Conservation (phyloP, 1,140 invertebrate genomes). For the Marisa cornuarietis region DNA sequence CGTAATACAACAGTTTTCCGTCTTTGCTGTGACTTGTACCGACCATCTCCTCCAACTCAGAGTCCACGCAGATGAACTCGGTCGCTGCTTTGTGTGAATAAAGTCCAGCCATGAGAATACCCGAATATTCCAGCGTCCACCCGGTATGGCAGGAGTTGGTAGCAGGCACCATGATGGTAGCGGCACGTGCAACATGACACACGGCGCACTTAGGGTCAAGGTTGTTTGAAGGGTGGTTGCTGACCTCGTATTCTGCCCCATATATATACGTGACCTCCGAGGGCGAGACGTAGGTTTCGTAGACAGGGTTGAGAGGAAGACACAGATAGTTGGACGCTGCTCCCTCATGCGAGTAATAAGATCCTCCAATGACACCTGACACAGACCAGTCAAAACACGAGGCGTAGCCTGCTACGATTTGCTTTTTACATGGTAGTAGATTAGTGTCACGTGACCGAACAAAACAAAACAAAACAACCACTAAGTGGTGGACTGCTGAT, state of each 20-base stretch:
- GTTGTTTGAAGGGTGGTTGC: not conserved
- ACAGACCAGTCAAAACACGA: no score
- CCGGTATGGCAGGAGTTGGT: slow-evolving; percentile 35
- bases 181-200: not conserved
- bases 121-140: slow-evolving; percentile 39
- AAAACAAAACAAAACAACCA: no score
- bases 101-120: slow-evolving; percentile 27
- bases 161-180: slow-evolving; percentile 42
- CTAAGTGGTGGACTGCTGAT: no score
- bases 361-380: not conserved
- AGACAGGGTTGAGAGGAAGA: not conserved
- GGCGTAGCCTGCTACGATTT: no score
- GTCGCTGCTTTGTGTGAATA: slow-evolving; percentile 13
- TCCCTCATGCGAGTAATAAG: not conserved
- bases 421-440: no score
- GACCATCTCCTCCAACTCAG: slow-evolving; percentile 26
- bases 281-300: not conserved
- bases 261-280: not conserved
- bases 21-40: slow-evolving; percentile 20
- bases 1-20: slow-evolving; percentile 37
- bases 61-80: slow-evolving; percentile 42
- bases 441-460: no score
- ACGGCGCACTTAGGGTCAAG: not conserved
- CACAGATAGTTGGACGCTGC: not conserved
- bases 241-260: not conserved